Base-by-base conservation (phyloP, 2,888 invertebrate genomes). In the Quadroppia sp. region DNA sequence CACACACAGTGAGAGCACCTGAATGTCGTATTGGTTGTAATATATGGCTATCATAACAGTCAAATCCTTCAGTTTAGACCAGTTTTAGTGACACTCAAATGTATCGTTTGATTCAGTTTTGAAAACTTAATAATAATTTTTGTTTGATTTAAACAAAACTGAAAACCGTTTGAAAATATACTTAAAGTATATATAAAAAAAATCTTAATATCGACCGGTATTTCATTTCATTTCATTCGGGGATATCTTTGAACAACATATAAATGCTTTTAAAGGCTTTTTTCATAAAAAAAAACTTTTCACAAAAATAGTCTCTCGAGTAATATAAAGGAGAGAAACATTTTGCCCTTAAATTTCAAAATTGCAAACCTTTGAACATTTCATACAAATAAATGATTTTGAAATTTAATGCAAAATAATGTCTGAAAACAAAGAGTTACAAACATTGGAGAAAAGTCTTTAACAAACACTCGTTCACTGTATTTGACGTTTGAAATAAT, bases 221-320 rank as follows among this genome's bases (percentile, higher is more conserved):
- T 70, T 50, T 70, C n/a, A n/a, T n/a, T n/a, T 45, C 45, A 70
- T 70, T 70, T 70, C 71, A 70, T 70, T 70, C 45, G 71, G 71
- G 71, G 48, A 70, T 70, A 70, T 70, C 71, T 45, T 45, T 6
- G 64, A 69, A 70, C 45, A 70, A 70, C 71, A 70, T 13, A 70
- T 70, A 70, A 70, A 70, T 70, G 71, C 71, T 70, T 70, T 70
- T 70, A 70, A 42, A 50, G 48, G 71, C 71, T 70, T 50, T 70
- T 48, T 50, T 70, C 23, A 48, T n/a, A n/a, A 23, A 70, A 67
- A 45, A 17, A 69, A 42, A 3, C 45, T 48, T 42, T 30, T 17
- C 28, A n/a, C 48, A 70, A 70, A 70, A 70, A 70, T 70, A 70
- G 48, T 50, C 71, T 70, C 71, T 42, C 4, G 71, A 70, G 71